Evolutionary conservation across 2,888 invertebrate genomes (phyloP), one percentile per base, ranked within the genome.

Genomic region (Trilocha varians): DNA sequence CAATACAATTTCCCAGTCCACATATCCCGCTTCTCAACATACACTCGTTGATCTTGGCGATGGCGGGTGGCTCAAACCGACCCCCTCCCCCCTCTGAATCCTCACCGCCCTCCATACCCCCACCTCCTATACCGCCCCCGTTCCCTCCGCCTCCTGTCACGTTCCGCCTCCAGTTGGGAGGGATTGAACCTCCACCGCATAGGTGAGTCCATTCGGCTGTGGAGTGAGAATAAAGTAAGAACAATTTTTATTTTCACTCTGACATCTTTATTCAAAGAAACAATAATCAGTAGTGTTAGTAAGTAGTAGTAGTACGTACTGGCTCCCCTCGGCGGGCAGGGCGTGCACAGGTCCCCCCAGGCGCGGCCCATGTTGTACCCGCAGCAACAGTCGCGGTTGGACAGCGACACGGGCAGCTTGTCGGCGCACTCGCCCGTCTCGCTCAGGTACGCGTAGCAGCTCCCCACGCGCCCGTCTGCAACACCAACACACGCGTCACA

Each of bases 331-430:
- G 83, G 80, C 0, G 95, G 94, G 70, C 96, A 96, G 36, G 91
- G 87, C 44, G 91, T 88, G 69, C 95, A 96, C 46, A 90, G 85
- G 52, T 91, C 90, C 41, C 93, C 91, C 95, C 95, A 95, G 6
- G 93, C 95, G 60, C 93, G 90, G 3, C 95, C 95, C 91, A 93
- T 92, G 72, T 93, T 93, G 69, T 92, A 90, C 1, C 94, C 93
- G 71, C 95, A 95, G 72, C 95, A 95, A 65, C 95, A 95, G 71
- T 95, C 95, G 49, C 91, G 88, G 69, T 93, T 92, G 1, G 94
- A 93, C 35, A 94, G 78, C 50, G 90, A 80, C 70, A 93, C 89
- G 0, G 89, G 78, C 52, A 95, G 78, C 36, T 89, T 87, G 64
- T 91, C 91, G 11, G 88, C 87, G 62, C 95, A 95, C 50, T 91